Base-by-base conservation (phyloP, 2,113 vertebrate genomes). In the Nettapus auritus region DNA sequence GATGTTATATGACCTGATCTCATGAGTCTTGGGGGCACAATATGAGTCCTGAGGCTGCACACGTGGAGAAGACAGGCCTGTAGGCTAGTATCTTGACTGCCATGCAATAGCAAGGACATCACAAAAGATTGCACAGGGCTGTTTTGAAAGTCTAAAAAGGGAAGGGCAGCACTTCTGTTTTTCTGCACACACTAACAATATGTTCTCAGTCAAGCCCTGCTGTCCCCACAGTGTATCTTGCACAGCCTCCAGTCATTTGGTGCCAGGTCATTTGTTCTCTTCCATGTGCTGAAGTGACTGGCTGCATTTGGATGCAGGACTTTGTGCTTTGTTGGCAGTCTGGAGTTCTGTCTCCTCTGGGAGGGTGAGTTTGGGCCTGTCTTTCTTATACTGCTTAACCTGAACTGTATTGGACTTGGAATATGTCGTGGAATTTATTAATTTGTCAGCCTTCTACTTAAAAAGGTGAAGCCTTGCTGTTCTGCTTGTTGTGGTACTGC, bases 21-120 rank as follows among this genome's bases (percentile, higher is more conserved):
- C 9, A 7, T 8, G 31, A 33, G 14, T 22, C 67, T 66, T 44
- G 48, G 31, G 46, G 42, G 11, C 1, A 0, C 48, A 50, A 22
- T 0, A 0, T 0, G 2, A 56, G 40, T 55, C 76, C 23, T 17
- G 52, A 48, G 56, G 60, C 56, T 78, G 36, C 42, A 5, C 36
- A 3, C 0, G 3, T 53, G 40, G 36, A 95, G 82, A 34, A 52
- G 77, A 63, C 4, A 0, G 53, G 22, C 28, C 48, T 91, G 52
- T 25, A 0, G 64, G 34, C 57, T 66, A 2, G 8, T 34, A 4
- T 86, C 85, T 46, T 52, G 71, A 74, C 79, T 85, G 64, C 56
- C 42, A 0, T 38, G 60, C 28, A 9, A 13, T 19, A 6, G 29
- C 19, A 6, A 6, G 25, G 34, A 13, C 57, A 6, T 28, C 36